Conservation (phyloP, 2,888 invertebrate genomes). For the Hyppa rectilinea region DNA sequence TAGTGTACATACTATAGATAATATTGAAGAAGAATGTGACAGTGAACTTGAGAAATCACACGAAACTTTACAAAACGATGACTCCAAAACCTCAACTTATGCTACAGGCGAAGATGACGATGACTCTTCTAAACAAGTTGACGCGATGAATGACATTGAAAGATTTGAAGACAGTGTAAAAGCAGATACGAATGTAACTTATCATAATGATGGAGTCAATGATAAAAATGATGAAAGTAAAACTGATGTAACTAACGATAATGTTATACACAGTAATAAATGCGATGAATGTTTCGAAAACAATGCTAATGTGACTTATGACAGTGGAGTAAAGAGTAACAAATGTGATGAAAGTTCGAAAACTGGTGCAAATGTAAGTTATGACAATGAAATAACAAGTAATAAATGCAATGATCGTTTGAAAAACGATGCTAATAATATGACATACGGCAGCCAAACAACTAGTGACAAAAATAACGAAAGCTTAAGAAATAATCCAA, state of each 20-base stretch:
- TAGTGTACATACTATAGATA: constrained; percentile 59
- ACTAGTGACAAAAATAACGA: constrained; percentile 20
- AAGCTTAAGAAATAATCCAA: constrained; percentile 22
- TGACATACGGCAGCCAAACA: constrained; percentile 1
- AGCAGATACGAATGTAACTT: constrained; percentile 34
- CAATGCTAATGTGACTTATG: constrained; percentile 38
- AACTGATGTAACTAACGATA: constrained; percentile 13
- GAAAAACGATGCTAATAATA: constrained; percentile 6
- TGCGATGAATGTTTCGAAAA: constrained; percentile 38
- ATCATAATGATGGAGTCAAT: constrained; percentile 30
- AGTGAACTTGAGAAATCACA: constrained; percentile 68
- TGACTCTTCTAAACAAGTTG: constrained; percentile 28
- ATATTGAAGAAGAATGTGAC: constrained; percentile 64
- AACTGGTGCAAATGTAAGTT: constrained; percentile 6
- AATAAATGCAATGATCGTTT: constrained; percentile 17
- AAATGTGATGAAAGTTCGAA: constrained; percentile 32
- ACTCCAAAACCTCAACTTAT: constrained; percentile 57
- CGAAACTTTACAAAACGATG: constrained; percentile 66
- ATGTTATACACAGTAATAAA: constrained; percentile 38
- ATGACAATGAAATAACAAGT: neutral
- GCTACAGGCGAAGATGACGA: constrained; percentile 64
- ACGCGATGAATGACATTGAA: constrained; percentile 5
- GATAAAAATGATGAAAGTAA: constrained; percentile 21
- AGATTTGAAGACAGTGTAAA: constrained; percentile 25
- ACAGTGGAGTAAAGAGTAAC: constrained; percentile 14